Base-by-base conservation (phyloP, 2,888 invertebrate genomes). In the Pteria penguin region DNA sequence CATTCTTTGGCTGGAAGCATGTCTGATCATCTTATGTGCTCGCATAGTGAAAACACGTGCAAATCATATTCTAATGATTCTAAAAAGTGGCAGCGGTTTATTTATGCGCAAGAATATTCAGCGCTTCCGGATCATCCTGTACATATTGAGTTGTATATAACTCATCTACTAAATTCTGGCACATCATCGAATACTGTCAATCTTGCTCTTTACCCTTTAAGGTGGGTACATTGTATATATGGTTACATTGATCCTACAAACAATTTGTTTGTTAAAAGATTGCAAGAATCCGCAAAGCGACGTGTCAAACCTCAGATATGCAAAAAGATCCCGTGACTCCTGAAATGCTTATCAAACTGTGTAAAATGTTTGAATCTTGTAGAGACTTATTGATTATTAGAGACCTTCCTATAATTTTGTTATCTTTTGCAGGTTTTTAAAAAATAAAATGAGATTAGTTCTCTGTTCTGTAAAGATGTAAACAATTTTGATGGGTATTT, bases 351-450 rank as follows among this genome's bases (percentile, higher is more conserved):
- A 68, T 45, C 4, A 4, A 22, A 26, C 52, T 74, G 14, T 57
- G 55, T 63, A 24, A n/a, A 14, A 65, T 33, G 27, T 67, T 61
- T 60, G 26, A 31, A 32, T 24, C 31, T 5, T 55, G 26, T 14
- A 32, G 33, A 4, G 69, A 75, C 22, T 70, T 75, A 36, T 2
- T 36, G 18, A 32, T 75, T 3, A 24, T 70, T 1, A 57, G 63
- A 27, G 63, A 75, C 65, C 32, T 75, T 24, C 8, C 65, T 24
- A 69, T 75, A 65, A 75, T 75, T 29, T 8, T 65, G 24, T 36
- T 75, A 22, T 29, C 61, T 69, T 70, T 70, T 58, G 3, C 75
- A 1, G 75, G 69, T 24, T 75, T 69, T 75, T 29, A n/a, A n/a
- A n/a, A n/a, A 36, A 24, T 54, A 26, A 11, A 22, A 1, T 29